Evolutionary conservation across 2,888 invertebrate genomes (phyloP).

Genomic region (Tridacna gigas): DNA sequence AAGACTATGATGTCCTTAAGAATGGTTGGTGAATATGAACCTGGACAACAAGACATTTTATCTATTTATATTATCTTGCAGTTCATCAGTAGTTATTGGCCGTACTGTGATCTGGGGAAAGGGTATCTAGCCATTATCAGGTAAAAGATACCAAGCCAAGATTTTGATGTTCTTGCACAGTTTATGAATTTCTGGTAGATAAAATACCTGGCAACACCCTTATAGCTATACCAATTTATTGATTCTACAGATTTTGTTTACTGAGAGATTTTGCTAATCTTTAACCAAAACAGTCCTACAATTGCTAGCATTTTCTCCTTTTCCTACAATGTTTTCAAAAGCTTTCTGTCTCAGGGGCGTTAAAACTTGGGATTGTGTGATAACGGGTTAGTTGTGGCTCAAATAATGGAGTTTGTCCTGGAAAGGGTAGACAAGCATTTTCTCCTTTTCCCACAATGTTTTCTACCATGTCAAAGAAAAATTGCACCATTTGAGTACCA

Average conservation of each 20-base stretch:
- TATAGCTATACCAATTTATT: not conserved
- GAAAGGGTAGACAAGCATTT: not conserved
- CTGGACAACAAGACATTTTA: no score
- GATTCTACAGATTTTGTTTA: not conserved
- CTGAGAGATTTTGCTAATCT: not conserved
- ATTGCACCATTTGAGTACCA: not conserved
- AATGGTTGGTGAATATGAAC: no score
- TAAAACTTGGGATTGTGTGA: no score
- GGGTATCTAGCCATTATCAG: not conserved
- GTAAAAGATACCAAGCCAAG: not conserved
- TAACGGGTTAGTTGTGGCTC: not conserved
- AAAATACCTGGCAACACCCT: slow-evolving; percentile 24
- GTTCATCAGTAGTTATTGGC: no score
- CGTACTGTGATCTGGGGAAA: no score
- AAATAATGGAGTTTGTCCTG: not conserved
- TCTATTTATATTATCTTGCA: no score
- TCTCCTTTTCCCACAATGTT: slow-evolving; percentile 5
- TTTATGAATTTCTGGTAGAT: slow-evolving; percentile 25
- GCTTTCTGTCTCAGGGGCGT: no score
- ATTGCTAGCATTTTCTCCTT: not conserved
- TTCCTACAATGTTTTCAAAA: not conserved
- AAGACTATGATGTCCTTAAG: no score
- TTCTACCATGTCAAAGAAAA: no score
- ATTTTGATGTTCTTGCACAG: slow-evolving; percentile 12
- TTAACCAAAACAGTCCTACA: not conserved